These are phyloP conservation scores for Habrosyne pyritoides DNA, from an alignment of 2,888 invertebrate species.

Conservation along the genomic window DNA sequence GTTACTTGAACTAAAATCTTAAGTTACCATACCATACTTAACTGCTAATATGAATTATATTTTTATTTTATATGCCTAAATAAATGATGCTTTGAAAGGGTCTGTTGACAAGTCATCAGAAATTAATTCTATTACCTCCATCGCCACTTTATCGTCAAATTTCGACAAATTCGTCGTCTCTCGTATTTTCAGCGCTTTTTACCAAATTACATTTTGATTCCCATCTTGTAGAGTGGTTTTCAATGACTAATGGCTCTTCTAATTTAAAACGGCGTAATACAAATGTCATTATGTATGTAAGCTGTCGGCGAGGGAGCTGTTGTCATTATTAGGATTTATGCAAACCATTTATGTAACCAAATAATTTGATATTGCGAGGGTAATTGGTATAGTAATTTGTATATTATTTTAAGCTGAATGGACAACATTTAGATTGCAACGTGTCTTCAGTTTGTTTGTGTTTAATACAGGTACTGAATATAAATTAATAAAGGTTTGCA, in stretches of 20 bases:
- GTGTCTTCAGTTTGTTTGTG: too few species aligned
- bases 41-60: too few species aligned
- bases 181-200: conserved; percentile 45
- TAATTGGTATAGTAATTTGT: background rate
- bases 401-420: background rate
- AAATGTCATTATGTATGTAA: conserved; percentile 37
- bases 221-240: conserved; percentile 36
- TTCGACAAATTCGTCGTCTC: conserved; percentile 44
- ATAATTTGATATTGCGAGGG: background rate
- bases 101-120: conserved; percentile 25
- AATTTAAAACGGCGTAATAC: conserved; percentile 44
- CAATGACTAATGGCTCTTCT: conserved; percentile 53
- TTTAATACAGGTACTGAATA: too few species aligned
- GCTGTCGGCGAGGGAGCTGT: conserved; percentile 9
- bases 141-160: conserved; percentile 35
- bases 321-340: conserved; percentile 3
- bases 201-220: conserved; percentile 57
- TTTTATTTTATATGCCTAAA: too few species aligned
- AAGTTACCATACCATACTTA: too few species aligned
- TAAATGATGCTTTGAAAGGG: conserved; percentile 9
- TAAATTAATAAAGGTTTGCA: too few species aligned
- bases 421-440: too few species aligned
- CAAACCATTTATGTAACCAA: background rate
- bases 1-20: too few species aligned
- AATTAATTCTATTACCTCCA: conserved; percentile 44